Evolutionary conservation across 2,888 invertebrate species (phyloP).

Genomic region (Eudasyphora cyanicolor): DNA sequence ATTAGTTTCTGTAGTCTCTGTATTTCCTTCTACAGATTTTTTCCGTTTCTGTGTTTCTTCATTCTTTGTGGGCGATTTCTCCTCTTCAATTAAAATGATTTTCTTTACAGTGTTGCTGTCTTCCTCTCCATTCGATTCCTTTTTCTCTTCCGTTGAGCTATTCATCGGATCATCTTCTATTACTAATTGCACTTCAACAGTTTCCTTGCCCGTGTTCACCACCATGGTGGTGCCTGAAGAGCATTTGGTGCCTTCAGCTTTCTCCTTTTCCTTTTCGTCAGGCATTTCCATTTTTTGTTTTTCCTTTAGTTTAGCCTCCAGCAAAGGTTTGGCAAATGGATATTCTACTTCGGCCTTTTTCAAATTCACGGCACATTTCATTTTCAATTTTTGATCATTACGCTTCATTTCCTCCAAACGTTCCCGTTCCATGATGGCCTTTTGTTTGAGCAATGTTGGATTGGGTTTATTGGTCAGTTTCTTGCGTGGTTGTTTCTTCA

Average conservation of each 20-base stretch:
- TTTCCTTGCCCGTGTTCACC: conserved; percentile 12
- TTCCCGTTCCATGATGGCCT: conserved; percentile 74
- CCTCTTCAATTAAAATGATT: not conserved
- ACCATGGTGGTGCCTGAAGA: not conserved
- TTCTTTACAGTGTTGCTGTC: too few species aligned
- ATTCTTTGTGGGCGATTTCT: not conserved
- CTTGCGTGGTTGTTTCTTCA: conserved; percentile 78
- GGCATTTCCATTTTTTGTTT: conserved; percentile 14
- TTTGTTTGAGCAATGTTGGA: conserved; percentile 76
- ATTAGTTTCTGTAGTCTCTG: not conserved
- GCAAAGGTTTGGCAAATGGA: conserved; percentile 73
- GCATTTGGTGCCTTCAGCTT: conserved; percentile 1
- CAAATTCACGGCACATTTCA: conserved; percentile 72
- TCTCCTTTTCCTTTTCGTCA: conserved; percentile 19
- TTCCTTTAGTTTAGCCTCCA: conserved; percentile 60
- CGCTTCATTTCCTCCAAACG: conserved; percentile 75
- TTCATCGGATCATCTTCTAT: conserved; percentile 64
- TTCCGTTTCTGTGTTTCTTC: not conserved
- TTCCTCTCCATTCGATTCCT: not conserved
- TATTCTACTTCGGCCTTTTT: conserved; percentile 74
- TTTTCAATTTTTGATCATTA: conserved; percentile 77
- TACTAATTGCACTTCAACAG: conserved; percentile 55
- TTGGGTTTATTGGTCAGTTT: conserved; percentile 78
- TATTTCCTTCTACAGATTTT: conserved; percentile 2
- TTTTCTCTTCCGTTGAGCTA: conserved; percentile 63